Conservation (phyloP, 2,888 invertebrate species). For the Theretra japonica region DNA sequence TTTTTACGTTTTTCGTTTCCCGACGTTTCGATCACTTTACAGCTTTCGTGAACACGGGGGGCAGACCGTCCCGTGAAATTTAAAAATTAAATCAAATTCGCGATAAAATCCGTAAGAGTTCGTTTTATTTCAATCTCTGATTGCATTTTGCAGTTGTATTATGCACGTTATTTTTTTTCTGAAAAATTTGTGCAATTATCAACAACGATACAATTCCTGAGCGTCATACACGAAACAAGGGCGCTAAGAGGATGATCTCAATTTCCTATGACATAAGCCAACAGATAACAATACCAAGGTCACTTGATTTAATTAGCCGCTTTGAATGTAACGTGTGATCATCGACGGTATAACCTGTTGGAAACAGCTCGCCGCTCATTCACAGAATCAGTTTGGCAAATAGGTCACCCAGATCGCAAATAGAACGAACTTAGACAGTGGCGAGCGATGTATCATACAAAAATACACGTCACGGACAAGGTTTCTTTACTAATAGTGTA, state of each 20-base stretch:
- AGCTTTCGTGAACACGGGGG: too few relatives aligned
- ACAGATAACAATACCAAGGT: background rate
- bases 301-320: conserved; percentile 12
- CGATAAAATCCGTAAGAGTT: too few relatives aligned
- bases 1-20: too few relatives aligned
- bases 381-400: conserved; percentile 34
- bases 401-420: conserved; percentile 36
- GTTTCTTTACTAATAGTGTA: background rate
- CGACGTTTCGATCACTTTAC: too few relatives aligned
- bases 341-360: conserved; percentile 7
- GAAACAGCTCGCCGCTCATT: conserved; percentile 6
- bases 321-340: conserved; percentile 11
- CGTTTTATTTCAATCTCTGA: too few relatives aligned
- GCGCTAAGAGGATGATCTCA: background rate
- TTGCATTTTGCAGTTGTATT: too few relatives aligned
- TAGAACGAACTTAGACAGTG: conserved; percentile 33
- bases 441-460: conserved; percentile 31
- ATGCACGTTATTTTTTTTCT: background rate
- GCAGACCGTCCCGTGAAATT: too few relatives aligned
- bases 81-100: too few relatives aligned
- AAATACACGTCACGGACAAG: conserved; percentile 12
- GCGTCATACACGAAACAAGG: background rate
- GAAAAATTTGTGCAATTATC: background rate
- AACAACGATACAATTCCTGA: background rate
- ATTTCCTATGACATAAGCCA: background rate